Evolutionary conservation across 2,797 vertebrate species (phyloP), one percentile per base, ranked within the genome.

Genomic region (Phrynocephalus forsythii): DNA sequence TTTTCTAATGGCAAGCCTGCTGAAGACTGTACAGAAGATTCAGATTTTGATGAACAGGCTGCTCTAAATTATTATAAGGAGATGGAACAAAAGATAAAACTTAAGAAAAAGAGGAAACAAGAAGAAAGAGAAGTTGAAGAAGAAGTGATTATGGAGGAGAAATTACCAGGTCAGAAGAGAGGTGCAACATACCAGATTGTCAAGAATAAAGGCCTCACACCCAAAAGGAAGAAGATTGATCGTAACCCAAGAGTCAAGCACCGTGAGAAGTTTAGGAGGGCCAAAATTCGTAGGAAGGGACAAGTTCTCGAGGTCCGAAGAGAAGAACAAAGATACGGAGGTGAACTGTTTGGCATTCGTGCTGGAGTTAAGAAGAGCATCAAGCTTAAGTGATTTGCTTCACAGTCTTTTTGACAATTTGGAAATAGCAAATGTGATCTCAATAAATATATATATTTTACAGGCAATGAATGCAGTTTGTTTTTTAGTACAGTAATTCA

Each of bases 201-300:
- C 79, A 99, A 99, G 95, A 99, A 99, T 93, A 98, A 97, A 94
- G 99, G 99, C 9, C 98, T 99, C 26, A 99, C 98, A 0, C 98
- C 99, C 50, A 98, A 97, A 88, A 98, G 99, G 95, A 99, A 97
- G 97, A 99, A 99, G 95, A 98, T 99, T 0, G 98, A 99, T 86
- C 97, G 98, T 1, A 99, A 99, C 93, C 99, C 99, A 77, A 96
- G 99, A 94, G 99, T 99, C 85, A 99, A 99, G 93, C 98, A 99
- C 84, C 95, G 98, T 91, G 98, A 99, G 95, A 99, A 99, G 94
- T 99, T 98, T 95, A 97, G 98, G 73, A 96, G 97, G 9, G 99
- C 99, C 87, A 98, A 98, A 85, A 98, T 99, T 91, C 98, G 98
- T 89, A 97, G 98, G 92, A 98, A 97, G 96, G 99, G 99, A 71